phyloP scores from a whole-genome alignment of 2,888 invertebrate genomes.

The Morinoia aosen region DNA sequence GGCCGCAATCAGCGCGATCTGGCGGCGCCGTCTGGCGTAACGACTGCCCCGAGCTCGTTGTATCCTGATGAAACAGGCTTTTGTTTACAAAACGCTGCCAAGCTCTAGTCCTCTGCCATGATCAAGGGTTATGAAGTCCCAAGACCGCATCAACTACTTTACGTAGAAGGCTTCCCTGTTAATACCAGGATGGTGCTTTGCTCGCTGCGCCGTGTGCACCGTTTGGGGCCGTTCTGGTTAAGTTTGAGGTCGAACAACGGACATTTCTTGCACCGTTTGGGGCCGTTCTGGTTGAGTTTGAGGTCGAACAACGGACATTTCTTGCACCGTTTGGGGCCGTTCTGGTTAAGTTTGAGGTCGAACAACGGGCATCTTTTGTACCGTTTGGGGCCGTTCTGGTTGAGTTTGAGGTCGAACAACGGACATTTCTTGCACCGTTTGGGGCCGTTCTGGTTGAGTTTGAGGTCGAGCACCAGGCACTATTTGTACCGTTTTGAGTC shows the following conservation, averaged over 20 bases:
- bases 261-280: too few relatives aligned
- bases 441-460: too few relatives aligned
- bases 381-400: not conserved
- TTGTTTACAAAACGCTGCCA: slow-evolving; percentile 21
- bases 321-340: too few relatives aligned
- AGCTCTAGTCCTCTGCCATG: not conserved
- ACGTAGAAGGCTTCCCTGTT: not conserved
- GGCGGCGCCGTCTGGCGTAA: not conserved
- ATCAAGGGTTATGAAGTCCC: slow-evolving; percentile 39
- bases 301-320: too few relatives aligned
- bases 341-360: too few relatives aligned
- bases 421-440: too few relatives aligned
- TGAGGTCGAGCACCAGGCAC: too few relatives aligned
- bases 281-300: too few relatives aligned
- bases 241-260: not conserved
- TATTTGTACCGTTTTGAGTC: too few relatives aligned
- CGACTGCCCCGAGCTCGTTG: not conserved
- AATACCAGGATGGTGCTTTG: not conserved
- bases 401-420: not conserved
- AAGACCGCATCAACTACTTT: not conserved
- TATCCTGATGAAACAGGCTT: slow-evolving; percentile 45
- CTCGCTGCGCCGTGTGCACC: not conserved
- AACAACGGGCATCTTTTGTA: not conserved
- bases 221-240: not conserved
- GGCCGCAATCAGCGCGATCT: slow-evolving; percentile 39